phyloP scores from a whole-genome alignment of 2,113 vertebrate species.

The Erpornis zantholeuca region DNA sequence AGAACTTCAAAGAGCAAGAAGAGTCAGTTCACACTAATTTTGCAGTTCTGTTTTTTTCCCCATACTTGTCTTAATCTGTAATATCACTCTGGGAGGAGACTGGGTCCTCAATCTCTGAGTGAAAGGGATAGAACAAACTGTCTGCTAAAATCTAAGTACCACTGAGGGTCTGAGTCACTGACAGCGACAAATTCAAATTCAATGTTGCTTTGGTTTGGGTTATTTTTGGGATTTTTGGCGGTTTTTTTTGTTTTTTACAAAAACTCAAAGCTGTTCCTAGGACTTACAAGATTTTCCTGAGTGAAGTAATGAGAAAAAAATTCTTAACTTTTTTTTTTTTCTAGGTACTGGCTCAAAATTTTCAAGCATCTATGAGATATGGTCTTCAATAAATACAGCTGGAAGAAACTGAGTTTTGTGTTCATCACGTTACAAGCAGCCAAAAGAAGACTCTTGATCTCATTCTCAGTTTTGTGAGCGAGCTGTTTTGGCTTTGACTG shows the following conservation, averaged over 20 bases:
- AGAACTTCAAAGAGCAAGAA: background rate
- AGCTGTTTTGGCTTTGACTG: background rate
- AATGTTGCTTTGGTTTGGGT: background rate
- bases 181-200: background rate
- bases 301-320: background rate
- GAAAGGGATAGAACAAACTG: background rate
- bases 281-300: background rate
- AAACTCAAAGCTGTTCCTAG: background rate
- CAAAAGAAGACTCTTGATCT: background rate
- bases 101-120: background rate
- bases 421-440: background rate
- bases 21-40: background rate
- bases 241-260: background rate
- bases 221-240: too few relatives aligned
- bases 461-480: background rate
- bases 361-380: background rate
- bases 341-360: background rate
- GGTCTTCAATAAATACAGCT: background rate
- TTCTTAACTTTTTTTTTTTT: background rate
- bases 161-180: background rate
- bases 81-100: background rate
- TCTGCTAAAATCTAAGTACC: background rate
- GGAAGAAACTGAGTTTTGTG: background rate
- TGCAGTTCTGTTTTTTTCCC: background rate
- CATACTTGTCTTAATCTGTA: background rate